Base-by-base conservation (phyloP, 1,140 invertebrate species). In the Theocolax elegans region DNA sequence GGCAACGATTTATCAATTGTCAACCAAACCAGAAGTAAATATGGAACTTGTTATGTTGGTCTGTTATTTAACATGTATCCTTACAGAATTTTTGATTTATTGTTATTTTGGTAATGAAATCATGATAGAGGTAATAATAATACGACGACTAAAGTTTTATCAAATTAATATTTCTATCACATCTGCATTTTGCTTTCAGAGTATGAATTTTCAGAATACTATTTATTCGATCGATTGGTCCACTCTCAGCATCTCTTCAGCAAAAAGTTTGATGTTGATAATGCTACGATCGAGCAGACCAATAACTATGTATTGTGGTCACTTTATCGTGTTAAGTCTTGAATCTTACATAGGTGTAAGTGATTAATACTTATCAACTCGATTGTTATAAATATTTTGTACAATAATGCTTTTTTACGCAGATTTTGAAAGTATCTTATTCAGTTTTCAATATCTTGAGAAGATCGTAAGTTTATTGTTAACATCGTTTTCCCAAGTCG, bases 371-470 rank as follows among this genome's bases (percentile, higher is more conserved):
- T 53, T 35, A 35, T 12, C 15, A 17, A 29, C 27, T 54, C 15
- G 3, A 10, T 35, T 35, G 3, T 44, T 44, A n/a, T 44, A 9
- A 6, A n/a, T 44, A 44, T 3, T 15, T 15, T 54, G 21, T 21
- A 12, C 19, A 23, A 49, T 7, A 29, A 29, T 62, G 23, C 23
- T 46, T 60, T 31, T 40, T 25, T 15, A n/a, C n/a, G n/a, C 21
- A 65, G 62, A 65, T 65, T 53, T 65, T 65, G 31, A 65, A 65
- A 27, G 13, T 27, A n/a, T 65, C 62, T 1, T 65, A 65, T 42
- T 65, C 62, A 9, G 49, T 53, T 1, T 65, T 53, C 25, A 65
- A 65, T 40, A 40, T 65, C n/a, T 25, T 65, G n/a, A 65, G 31
- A 25, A 48, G 3, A 27, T 60, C 58, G 2, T n/a, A n/a, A n/a